phyloP scores from a whole-genome alignment of 1,140 invertebrate genomes.

The Diploscapter pachys region DNA sequence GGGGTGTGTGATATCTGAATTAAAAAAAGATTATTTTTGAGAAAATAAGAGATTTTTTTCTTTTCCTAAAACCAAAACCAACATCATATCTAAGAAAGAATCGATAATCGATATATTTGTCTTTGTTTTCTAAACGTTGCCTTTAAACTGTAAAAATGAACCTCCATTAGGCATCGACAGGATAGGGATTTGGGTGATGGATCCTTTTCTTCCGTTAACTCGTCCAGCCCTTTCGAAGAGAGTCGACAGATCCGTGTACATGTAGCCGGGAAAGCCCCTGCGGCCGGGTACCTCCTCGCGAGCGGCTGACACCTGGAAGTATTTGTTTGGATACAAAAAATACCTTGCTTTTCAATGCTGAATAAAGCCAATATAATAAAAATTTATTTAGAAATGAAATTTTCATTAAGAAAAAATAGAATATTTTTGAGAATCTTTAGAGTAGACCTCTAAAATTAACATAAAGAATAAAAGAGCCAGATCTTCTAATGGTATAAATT shows the following conservation, averaged over 20 bases:
- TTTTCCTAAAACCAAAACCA: neutral
- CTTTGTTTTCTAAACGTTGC: neutral
- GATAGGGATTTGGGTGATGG: slow-evolving; percentile 97
- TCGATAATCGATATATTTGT: neutral
- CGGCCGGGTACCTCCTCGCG: slow-evolving; percentile 91
- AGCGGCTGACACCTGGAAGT: slow-evolving; percentile 75
- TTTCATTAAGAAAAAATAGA: too few species aligned
- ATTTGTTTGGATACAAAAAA: too few species aligned
- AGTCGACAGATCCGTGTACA: slow-evolving; percentile 99
- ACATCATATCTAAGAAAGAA: too few species aligned
- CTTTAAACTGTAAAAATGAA: slow-evolving; percentile 48
- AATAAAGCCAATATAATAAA: too few species aligned
- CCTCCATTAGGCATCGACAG: slow-evolving; percentile 97
- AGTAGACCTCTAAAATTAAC: slow-evolving; percentile 63
- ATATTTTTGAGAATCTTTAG: slow-evolving; percentile 63
- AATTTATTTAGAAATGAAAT: too few species aligned
- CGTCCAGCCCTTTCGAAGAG: slow-evolving; percentile 87
- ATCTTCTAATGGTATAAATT: neutral
- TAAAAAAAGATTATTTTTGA: neutral
- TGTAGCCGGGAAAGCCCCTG: slow-evolving; percentile 94
- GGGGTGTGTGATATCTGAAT: slow-evolving; percentile 87
- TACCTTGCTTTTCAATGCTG: too few species aligned
- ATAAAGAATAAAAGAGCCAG: too few species aligned
- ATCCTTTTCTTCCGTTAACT: slow-evolving; percentile 91
- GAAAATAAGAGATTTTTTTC: neutral